Evolutionary conservation across 1,140 invertebrate genomes (phyloP), one percentile per base, ranked within the genome.

Genomic region (Atopsyche davidsoni): DNA sequence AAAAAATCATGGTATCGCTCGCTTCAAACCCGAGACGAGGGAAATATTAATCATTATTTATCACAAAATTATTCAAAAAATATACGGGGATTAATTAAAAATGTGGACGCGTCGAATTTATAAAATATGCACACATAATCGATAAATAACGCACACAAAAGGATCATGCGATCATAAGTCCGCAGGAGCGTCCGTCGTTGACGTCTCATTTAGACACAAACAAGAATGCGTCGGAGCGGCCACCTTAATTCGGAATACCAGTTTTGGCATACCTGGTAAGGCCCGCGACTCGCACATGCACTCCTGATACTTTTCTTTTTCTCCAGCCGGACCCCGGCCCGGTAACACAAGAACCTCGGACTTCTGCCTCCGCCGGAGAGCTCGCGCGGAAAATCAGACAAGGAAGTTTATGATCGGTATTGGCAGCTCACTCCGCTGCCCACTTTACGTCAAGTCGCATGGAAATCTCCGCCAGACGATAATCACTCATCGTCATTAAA

Each of bases 221-320:
- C 28, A 46, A 45, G 42, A 46, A 46, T 46, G 38, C 53, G 31
- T 32, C 21, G 40, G 14, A 28, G 18, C 39, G 45, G 31, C 32
- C 49, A 44, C 28, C 50, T 52, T 52, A 57, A 52, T 57, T 51
- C 39, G 40, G 36, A 52, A 57, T 52, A 57, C 54, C 54, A 48
- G 54, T 57, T 57, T 52, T 46, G 35, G 54, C 44, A 46, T 51
- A 52, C 50, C 45, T 52, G 54, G 53, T 51, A 51, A 43, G 23
- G 40, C 32, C n/a, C 40, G 16, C n/a, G 10, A 21, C 34, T 45
- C 48, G 41, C 32, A 43, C 17, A 42, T 25, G 23, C n/a, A n/a
- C n/a, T n/a, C n/a, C n/a, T n/a, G n/a, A 36, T 17, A 17, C 42
- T 44, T 44, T 31, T 40, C 31, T 51, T 39, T 17, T 18, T 17